phyloP scores from a whole-genome alignment of 2,888 invertebrate genomes.

The Nemotelus nigrinus region DNA sequence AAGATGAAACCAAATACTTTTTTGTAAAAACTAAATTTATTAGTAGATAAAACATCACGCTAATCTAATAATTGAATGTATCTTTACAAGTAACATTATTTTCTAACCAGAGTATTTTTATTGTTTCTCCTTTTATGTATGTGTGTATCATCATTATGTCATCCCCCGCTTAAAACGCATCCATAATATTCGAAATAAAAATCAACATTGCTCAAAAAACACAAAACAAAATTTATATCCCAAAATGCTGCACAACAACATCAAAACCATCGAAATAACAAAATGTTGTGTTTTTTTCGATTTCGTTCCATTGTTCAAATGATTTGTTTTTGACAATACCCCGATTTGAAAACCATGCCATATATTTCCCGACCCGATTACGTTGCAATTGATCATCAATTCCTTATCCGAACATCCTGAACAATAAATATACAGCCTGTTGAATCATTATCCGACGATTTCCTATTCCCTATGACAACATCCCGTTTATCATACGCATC shows the following conservation, averaged over 20 bases:
- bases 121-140: constrained; percentile 41
- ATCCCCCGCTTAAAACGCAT: constrained; percentile 40
- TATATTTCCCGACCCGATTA: not conserved
- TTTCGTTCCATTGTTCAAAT: constrained; percentile 37
- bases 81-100: constrained; percentile 14
- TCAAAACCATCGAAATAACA: constrained; percentile 21
- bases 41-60: constrained; percentile 15
- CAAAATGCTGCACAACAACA: constrained; percentile 27
- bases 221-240: not conserved
- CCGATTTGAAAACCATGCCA: constrained; percentile 37
- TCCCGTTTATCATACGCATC: constrained; percentile 94
- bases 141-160: constrained; percentile 37
- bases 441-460: constrained; percentile 96
- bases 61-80: constrained; percentile 19
- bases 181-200: constrained; percentile 28
- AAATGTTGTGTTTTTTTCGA: constrained; percentile 46
- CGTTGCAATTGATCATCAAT: not conserved
- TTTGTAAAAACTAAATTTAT: not conserved
- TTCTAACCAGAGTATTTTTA: constrained; percentile 32
- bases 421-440: constrained; percentile 76
- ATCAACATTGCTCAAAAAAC: constrained; percentile 13
- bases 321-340: constrained; percentile 25
- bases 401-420: not conserved
- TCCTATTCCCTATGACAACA: constrained; percentile 98
- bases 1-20: constrained; percentile 18